Evolutionary conservation across 1,140 invertebrate species (phyloP).

Genomic region (Meloidogyne chitwoodi): DNA sequence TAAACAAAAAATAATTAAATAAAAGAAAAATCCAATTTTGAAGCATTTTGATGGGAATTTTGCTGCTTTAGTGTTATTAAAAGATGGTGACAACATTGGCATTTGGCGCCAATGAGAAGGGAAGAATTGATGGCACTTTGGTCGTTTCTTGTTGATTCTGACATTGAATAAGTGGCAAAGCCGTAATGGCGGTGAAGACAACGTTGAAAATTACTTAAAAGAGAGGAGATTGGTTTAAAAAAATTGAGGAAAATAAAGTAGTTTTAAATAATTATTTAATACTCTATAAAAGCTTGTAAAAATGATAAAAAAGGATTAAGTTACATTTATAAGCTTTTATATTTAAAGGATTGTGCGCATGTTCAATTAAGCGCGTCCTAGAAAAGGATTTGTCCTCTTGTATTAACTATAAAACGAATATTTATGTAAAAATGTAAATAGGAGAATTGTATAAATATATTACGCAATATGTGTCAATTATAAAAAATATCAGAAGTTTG

Average conservation of each 20-base stretch:
- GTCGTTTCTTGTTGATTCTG: not conserved
- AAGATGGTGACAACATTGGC: not conserved
- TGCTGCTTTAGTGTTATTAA: not conserved
- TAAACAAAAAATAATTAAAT: not conserved
- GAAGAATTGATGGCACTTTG: not conserved
- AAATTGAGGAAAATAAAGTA: not conserved
- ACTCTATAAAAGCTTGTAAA: not conserved
- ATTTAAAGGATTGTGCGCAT: not conserved
- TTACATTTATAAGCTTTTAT: not conserved
- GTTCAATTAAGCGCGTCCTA: not conserved
- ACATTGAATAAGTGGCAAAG: not conserved
- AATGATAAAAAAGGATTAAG: not conserved
- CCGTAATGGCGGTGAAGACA: not conserved
- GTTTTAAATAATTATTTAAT: no score
- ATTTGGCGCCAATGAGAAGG: not conserved
- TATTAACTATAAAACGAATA: no score
- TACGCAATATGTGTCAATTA: not conserved
- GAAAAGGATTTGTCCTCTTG: not conserved
- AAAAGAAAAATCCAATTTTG: not conserved
- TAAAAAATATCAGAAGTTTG: not conserved
- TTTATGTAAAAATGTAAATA: not conserved
- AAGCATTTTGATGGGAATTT: not conserved
- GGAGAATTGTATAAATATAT: not conserved
- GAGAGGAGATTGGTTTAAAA: not conserved
- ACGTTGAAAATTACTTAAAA: not conserved